Percentiles rank a stretch among this genome's conserved stretches.
Evolutionary conservation across 2,797 vertebrate genomes (phyloP).

Genomic region (Decapterus maruadsi): DNA sequence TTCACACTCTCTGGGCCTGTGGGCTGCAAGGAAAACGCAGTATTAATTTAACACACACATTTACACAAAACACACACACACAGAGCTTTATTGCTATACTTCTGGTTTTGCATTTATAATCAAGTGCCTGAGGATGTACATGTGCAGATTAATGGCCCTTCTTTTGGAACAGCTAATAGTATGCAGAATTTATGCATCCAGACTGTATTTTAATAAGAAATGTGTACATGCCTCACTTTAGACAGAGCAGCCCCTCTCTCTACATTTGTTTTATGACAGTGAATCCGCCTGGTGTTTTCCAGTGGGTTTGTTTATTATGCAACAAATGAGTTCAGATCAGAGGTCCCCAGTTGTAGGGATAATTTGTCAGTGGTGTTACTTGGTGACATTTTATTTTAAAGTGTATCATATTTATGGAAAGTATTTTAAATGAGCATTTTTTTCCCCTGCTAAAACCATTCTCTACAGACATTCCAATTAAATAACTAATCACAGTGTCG

Average conservation of each 20-base stretch:
- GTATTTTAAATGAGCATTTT: not conserved
- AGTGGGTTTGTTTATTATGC: conserved; percentile 5
- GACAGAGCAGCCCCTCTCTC: not conserved
- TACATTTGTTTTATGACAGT: conserved; percentile 27
- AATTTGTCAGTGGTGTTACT: not conserved
- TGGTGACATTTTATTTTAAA: not conserved
- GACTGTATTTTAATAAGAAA: conserved; percentile 50
- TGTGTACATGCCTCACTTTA: conserved; percentile 42
- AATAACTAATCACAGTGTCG: not conserved
- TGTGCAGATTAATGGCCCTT: conserved; percentile 65
- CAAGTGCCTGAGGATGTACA: conserved; percentile 64
- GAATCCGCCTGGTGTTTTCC: not conserved
- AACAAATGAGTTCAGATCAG: not conserved
- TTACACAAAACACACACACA: conserved; percentile 20
- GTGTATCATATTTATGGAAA: not conserved
- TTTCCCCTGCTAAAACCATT: not conserved
- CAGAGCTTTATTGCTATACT: conserved; percentile 28
- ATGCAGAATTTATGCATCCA: conserved; percentile 57
- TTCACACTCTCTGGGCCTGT: conserved; percentile 16
- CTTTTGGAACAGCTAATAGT: conserved; percentile 56
- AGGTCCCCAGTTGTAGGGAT: not conserved
- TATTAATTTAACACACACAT: conserved; percentile 46
- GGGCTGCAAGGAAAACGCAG: conserved; percentile 6
- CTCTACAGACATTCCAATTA: not conserved
- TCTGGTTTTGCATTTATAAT: conserved; percentile 66